phyloP scores from a whole-genome alignment of 2,113 vertebrate species.

The Peromyscus maniculatus region DNA sequence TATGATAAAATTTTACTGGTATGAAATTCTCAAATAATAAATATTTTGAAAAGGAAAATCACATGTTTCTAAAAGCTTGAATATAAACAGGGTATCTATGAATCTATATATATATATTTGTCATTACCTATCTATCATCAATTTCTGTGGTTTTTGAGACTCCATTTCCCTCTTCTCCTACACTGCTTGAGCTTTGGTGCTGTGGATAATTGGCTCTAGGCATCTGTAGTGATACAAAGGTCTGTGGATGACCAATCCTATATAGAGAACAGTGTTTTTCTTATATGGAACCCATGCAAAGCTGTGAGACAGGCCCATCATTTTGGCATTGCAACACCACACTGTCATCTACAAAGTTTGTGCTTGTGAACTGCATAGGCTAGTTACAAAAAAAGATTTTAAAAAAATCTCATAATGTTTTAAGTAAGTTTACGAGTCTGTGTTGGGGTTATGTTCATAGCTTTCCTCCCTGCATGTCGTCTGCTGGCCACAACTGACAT shows the following conservation, averaged over 20 bases:
- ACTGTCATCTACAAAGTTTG: background rate
- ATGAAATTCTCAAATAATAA: background rate
- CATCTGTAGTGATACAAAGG: background rate
- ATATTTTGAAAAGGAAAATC: background rate
- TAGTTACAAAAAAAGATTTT: background rate
- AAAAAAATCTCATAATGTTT: background rate
- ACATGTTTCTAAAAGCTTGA: background rate
- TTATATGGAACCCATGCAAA: background rate
- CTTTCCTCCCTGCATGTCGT: background rate
- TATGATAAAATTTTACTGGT: background rate
- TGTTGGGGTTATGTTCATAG: background rate
- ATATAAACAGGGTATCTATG: background rate
- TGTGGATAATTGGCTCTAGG: background rate
- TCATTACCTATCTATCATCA: background rate
- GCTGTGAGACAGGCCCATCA: background rate
- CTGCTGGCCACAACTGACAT: background rate
- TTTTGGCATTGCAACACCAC: background rate
- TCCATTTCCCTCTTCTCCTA: background rate
- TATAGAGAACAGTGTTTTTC: background rate
- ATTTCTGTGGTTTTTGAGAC: background rate
- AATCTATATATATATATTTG: background rate
- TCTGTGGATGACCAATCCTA: too few species aligned
- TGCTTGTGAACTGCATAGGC: background rate
- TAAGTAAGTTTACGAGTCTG: background rate
- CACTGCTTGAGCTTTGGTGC: background rate